Base-by-base conservation (phyloP, 2,113 vertebrate species). In the Romanogobio albipinnatus region DNA sequence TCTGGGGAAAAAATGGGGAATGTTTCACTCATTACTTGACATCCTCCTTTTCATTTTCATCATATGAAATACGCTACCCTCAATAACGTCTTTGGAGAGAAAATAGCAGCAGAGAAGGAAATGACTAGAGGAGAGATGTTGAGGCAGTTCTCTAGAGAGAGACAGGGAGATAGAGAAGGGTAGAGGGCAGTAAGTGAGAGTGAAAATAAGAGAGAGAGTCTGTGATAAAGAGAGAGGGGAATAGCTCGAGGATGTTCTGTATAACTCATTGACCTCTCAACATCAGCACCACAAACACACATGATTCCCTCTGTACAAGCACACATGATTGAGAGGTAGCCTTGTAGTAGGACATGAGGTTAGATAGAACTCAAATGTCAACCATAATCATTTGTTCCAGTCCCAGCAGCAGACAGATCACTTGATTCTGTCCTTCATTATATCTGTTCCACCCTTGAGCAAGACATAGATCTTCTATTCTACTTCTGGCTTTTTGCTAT, bases 271-370 rank as follows among this genome's bases (percentile, higher is more conserved):
- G 24, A 76, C 59, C 66, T 70, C 36, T 47, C 8, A 49, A 49
- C 83, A 84, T 61, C 62, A 51, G n/a, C 61, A 68, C 39, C 26
- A 71, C 84, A 79, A 76, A 78, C 84, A 66, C 53, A 84, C 10
- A 64, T 36, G 33, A 73, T 82, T 70, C 47, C 47, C 49, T 53
- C 64, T 53, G 80, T 15, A 56, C 26, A 68, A 70, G 29, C 64
- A 51, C 64, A 33, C 13, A 82, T 71, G 80, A 82, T 82, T 82
- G 66, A 82, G 19, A 39, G 3, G 19, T 61, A 24, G 26, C 5
- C 51, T 22, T 43, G 13, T n/a, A n/a, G 24, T 47, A 33, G 61
- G 26, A 66, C 45, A 24, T 7, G 26, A 51, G 64, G 80, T 43
- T 53, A 82, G 49, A 53, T 17, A 43, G 66, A 82, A 82, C 64